Evolutionary conservation across 2,888 invertebrate genomes (phyloP), one percentile per base, ranked within the genome.

Genomic region (Euproctis similis): DNA sequence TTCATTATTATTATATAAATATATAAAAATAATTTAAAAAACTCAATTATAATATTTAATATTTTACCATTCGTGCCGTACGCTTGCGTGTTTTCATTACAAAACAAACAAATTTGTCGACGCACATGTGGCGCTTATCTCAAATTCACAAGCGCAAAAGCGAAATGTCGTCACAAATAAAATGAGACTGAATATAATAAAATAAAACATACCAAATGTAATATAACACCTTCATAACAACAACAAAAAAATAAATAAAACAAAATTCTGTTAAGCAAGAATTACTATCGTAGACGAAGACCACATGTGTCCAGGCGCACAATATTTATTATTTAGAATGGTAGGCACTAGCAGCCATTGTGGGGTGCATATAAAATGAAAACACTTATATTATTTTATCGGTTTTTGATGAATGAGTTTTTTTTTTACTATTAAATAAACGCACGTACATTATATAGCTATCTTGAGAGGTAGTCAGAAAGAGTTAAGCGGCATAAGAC

Each of bases 331-430:
- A 67, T 58, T 50, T 55, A 49, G 67, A 63, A 66, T 64, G 58
- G 66, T 4, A n/a, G n/a, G n/a, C n/a, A n/a, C n/a, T n/a, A n/a
- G n/a, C 58, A 23, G 28, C 30, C 46, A 53, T 55, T 53, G 55
- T 45, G 66, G 77, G 78, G 77, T 76, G 77, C 68, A 78, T 77
- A 73, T 53, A 64, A 60, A 74, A 71, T 71, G 69, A 60, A 68
- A 68, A 65, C 58, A 53, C 54, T n/a, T n/a, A 70, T 68, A 70
- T 71, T 71, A 73, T 75, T 71, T 73, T 72, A 76, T 72, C 72
- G 66, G 58, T 43, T 46, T 26, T 37, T 75, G 73, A 75, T 75
- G 53, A 66, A 75, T 73, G 59, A n/a, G n/a, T n/a, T n/a, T n/a
- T n/a, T n/a, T n/a, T n/a, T n/a, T n/a, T n/a, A n/a, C n/a, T n/a